Evolutionary conservation across 1,140 invertebrate genomes (phyloP).

Genomic region (Trichonephila inaurata): DNA sequence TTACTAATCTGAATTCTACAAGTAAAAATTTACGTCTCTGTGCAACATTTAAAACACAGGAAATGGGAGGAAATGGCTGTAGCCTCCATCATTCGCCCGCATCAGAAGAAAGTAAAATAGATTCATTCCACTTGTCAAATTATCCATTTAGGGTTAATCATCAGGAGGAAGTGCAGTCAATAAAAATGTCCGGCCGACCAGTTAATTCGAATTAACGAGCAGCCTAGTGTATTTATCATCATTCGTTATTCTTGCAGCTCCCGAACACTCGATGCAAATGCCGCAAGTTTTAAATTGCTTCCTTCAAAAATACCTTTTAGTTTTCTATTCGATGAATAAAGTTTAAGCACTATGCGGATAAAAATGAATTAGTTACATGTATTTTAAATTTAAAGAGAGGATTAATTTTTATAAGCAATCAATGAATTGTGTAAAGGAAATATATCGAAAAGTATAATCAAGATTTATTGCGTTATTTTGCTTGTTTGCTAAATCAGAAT

Average conservation of each 20-base stretch:
- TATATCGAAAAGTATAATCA: too few species aligned
- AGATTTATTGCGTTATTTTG: too few species aligned
- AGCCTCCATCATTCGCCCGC: not conserved
- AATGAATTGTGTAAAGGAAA: too few species aligned
- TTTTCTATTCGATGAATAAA: not conserved
- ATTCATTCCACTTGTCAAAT: constrained; percentile 21
- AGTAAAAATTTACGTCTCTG: too few species aligned
- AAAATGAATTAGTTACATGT: too few species aligned
- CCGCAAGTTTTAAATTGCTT: not conserved
- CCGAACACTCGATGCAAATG: not conserved
- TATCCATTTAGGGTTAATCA: constrained; percentile 35
- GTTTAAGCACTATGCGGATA: too few species aligned
- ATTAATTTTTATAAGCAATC: too few species aligned
- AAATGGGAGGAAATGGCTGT: not conserved
- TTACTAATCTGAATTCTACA: too few species aligned
- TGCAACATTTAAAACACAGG: not conserved
- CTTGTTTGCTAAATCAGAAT: too few species aligned
- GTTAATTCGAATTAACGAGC: constrained; percentile 13
- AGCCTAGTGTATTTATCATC: not conserved
- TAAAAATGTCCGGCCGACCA: constrained; percentile 34
- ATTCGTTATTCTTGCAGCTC: not conserved
- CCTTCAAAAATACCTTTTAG: not conserved
- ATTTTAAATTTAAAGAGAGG: too few species aligned
- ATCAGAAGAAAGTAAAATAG: not conserved
- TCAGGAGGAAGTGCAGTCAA: constrained; percentile 32